Evolutionary conservation across 2,797 vertebrate genomes (phyloP), one percentile per base, ranked within the genome.

Genomic region (Rhyacichthys aspro): DNA sequence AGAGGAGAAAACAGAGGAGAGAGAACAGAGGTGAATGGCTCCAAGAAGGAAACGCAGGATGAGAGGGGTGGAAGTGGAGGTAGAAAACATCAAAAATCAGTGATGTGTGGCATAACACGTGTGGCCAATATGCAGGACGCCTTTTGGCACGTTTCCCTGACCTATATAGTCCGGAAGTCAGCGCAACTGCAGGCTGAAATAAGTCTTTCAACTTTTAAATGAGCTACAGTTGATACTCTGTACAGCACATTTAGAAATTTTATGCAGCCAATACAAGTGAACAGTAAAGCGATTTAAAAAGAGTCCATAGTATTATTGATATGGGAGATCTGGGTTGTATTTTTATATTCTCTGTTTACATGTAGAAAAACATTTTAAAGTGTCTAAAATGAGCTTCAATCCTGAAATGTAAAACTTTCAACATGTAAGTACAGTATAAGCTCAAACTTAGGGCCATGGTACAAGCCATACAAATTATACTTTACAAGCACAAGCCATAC

Each of bases 181-280:
- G 70, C 80, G 78, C 75, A 88, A 86, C 76, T 82, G 75, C 79
- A 71, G 78, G 72, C 87, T 81, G 74, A 77, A 79, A 74, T 63
- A 63, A 81, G 74, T 76, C 85, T 88, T 88, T 88, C 76, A 87
- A 87, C 80, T 90, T 88, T 86, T 78, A 87, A 89, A 84, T 72
- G 83, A 86, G 86, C 66, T 72, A 71, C 76, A 74, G 76, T 76
- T 23, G 80, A 83, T 82, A 67, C 57, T 81, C 82, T 82, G 81
- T 43, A 18, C 70, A 73, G 72, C 80, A 83, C 83, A 82, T 82
- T 89, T 80, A 68, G 80, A 69, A 67, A 81, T 87, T 81, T 74
- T 86, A 78, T 85, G 79, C 82, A 86, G 69, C 74, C 54, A 64
- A 74, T 59, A 66, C 54, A 41, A 83, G 59, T 45, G 59, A 70